Evolutionary conservation across 1,140 invertebrate species (phyloP).

Genomic region (Phortica variegata): DNA sequence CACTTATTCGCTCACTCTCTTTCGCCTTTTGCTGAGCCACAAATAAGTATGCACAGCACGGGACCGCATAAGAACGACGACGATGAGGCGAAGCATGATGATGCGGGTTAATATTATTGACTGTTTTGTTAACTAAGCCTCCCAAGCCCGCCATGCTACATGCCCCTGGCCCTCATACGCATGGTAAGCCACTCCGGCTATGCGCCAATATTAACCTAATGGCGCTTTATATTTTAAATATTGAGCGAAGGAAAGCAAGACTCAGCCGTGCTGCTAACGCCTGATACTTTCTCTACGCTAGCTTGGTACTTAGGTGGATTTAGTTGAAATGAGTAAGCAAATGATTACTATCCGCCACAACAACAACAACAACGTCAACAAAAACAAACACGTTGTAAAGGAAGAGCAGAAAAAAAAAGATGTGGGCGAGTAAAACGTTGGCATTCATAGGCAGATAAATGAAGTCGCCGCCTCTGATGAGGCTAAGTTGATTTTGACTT

Average conservation of each 20-base stretch:
- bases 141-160: no score
- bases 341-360: constrained; percentile 18
- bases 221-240: constrained; percentile 53
- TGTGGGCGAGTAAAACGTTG: no score
- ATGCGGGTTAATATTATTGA: constrained; percentile 48
- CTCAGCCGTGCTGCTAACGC: background rate
- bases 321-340: no score
- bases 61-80: constrained; percentile 16
- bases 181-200: constrained; percentile 13
- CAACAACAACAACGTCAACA: constrained; percentile 6
- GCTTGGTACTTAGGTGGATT: no score
- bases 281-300: constrained; percentile 8
- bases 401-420: no score
- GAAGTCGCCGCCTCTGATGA: no score
- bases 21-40: no score
- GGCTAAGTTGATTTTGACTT: no score
- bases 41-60: constrained; percentile 53
- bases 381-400: constrained; percentile 38
- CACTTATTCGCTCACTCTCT: no score
- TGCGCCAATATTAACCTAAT: constrained; percentile 52
- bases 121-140: constrained; percentile 20
- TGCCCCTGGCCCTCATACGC: no score
- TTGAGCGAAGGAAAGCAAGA: constrained; percentile 17
- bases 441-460: no score
- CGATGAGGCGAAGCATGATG: background rate